A percentile compares a stretch with the other conserved stretches of the same genome.
Conservation (phyloP, 2,113 vertebrate genomes). For the Sciurus niger region DNA sequence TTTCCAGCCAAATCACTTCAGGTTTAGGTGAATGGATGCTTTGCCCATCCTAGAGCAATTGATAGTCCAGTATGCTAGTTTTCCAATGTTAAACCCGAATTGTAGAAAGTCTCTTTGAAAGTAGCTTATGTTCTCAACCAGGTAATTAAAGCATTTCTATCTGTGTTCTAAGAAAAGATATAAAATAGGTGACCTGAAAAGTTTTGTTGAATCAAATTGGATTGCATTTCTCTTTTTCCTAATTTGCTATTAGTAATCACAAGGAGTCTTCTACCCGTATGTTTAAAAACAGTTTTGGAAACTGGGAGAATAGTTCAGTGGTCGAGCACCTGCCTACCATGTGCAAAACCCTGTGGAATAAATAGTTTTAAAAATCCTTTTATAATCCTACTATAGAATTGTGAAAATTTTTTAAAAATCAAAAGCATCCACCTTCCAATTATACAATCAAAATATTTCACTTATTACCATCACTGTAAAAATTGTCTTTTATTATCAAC, state of each 20-base stretch:
- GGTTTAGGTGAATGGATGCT: background rate
- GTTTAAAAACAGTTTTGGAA: background rate
- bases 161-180: constrained; percentile 6
- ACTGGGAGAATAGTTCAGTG: no score
- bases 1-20: background rate
- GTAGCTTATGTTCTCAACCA: background rate
- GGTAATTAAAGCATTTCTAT: constrained; percentile 28
- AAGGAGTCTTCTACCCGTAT: background rate
- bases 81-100: background rate
- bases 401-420: background rate
- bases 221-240: background rate
- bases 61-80: background rate
- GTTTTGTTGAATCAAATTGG: constrained; percentile 1
- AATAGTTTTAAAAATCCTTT: constrained; percentile 21
- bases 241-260: constrained; percentile 9
- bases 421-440: background rate
- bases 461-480: background rate
- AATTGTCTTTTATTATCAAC: background rate
- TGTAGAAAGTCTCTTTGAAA: constrained; percentile 3
- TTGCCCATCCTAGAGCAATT: background rate
- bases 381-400: background rate
- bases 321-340: background rate
- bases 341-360: no score
- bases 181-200: constrained; percentile 15
- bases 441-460: background rate